Evolutionary conservation across 2,113 vertebrate species (phyloP).

Genomic region (Aplodontia rufa): DNA sequence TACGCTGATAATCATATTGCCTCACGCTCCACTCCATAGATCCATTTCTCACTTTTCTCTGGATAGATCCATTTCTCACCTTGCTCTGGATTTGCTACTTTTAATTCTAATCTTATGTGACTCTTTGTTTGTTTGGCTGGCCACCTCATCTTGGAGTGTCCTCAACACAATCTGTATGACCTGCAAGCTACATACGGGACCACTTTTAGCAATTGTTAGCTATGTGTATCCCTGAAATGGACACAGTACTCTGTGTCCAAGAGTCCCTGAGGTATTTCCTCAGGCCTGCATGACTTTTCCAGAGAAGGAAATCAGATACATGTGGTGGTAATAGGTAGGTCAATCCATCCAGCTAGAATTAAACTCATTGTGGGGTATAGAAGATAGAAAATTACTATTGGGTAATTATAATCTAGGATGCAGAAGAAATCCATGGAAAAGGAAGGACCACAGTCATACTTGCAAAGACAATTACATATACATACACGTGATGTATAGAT

Average conservation of each 20-base stretch:
- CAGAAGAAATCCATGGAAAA: neutral
- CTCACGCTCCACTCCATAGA: rapidly evolving
- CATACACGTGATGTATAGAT: neutral
- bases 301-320: neutral
- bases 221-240: neutral
- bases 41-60: neutral
- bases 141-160: neutral
- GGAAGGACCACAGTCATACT: neutral
- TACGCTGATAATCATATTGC: neutral
- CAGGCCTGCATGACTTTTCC: neutral
- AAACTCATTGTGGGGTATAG: neutral
- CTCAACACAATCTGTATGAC: neutral
- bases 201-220: neutral
- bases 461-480: neutral
- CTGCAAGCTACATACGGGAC: neutral
- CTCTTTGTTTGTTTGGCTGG: neutral
- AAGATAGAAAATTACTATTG: neutral
- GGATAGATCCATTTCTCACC: neutral
- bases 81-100: neutral
- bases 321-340: neutral
- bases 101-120: neutral
- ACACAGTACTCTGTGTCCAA: neutral
- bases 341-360: neutral
- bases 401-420: neutral
- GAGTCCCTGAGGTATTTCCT: neutral